These are phyloP conservation scores for Plutella xylostella DNA, from an alignment of 2,888 invertebrate species.

Conservation along the genomic window DNA sequence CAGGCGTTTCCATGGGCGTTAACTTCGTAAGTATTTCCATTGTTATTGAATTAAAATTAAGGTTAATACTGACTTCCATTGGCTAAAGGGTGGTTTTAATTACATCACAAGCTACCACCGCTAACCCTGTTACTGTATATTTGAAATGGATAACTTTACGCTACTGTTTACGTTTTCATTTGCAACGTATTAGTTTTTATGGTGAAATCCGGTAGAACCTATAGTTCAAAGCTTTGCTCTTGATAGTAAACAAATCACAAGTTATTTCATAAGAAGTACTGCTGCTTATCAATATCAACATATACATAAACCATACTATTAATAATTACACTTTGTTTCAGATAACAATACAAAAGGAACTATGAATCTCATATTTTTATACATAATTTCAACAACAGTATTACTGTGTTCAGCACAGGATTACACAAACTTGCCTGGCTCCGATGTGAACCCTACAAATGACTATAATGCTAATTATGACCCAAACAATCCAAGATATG, in stretches of 20 bases:
- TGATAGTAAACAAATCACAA: no score
- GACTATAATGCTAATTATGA: slow-evolving; percentile 19
- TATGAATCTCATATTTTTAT: slow-evolving; percentile 48
- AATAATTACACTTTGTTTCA: slow-evolving; percentile 38
- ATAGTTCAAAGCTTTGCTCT: no score
- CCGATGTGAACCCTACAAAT: slow-evolving; percentile 35
- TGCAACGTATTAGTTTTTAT: not conserved
- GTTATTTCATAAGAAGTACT: no score
- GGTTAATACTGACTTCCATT: slow-evolving; percentile 31
- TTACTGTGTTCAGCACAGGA: slow-evolving; percentile 44
- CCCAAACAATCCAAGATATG: slow-evolving; percentile 36
- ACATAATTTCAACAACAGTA: slow-evolving; percentile 27
- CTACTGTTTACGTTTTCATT: no score
- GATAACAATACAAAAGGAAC: slow-evolving; percentile 35
- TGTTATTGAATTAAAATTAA: slow-evolving; percentile 49
- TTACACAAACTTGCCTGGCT: slow-evolving; percentile 23
- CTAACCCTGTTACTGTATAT: no score
- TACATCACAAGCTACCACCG: no score
- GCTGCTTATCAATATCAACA: no score
- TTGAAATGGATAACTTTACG: no score
- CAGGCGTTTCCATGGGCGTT: slow-evolving; percentile 59
- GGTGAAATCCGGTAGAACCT: no score
- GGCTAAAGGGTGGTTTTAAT: no score
- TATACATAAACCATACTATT: no score
- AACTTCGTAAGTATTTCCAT: slow-evolving; percentile 51